Evolutionary conservation across 2,797 vertebrate genomes (phyloP).

Genomic region (Rhinella marina): DNA sequence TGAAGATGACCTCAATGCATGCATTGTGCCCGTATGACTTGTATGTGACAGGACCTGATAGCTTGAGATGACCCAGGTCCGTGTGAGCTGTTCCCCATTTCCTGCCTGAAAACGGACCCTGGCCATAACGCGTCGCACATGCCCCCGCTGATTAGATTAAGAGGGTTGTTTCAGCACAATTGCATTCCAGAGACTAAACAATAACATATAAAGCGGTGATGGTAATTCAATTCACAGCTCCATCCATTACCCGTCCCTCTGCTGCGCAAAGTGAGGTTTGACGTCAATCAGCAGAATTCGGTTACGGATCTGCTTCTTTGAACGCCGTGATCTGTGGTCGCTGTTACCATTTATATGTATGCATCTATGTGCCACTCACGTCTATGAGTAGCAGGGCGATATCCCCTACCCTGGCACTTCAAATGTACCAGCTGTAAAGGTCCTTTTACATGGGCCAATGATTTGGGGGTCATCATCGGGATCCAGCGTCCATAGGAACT

Average conservation of each 20-base stretch:
- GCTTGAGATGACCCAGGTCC: constrained; percentile 59
- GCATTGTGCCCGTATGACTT: constrained; percentile 60
- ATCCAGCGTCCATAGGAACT: too few relatives aligned
- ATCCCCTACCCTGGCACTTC: too few relatives aligned
- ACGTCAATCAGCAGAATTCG: background rate
- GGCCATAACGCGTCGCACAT: constrained; percentile 41
- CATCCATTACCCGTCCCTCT: background rate
- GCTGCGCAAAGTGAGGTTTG: constrained; percentile 13
- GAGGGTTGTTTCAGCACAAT: constrained; percentile 50
- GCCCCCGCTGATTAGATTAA: constrained; percentile 50
- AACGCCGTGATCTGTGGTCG: background rate
- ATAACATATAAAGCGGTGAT: constrained; percentile 56
- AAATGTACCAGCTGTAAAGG: too few relatives aligned
- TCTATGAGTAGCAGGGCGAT: too few relatives aligned
- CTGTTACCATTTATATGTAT: background rate
- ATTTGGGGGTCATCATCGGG: too few relatives aligned
- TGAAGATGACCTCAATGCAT: constrained; percentile 57
- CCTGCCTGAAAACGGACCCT: constrained; percentile 56
- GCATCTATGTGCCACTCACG: too few relatives aligned
- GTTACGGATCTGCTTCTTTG: background rate
- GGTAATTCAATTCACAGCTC: constrained; percentile 45
- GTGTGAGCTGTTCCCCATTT: constrained; percentile 60
- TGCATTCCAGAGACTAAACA: constrained; percentile 60
- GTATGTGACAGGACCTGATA: constrained; percentile 57
- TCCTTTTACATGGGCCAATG: too few relatives aligned